Evolutionary conservation across 2,113 vertebrate genomes (phyloP), one percentile per base, ranked within the genome.

Genomic region (Semicossyphus pulcher): DNA sequence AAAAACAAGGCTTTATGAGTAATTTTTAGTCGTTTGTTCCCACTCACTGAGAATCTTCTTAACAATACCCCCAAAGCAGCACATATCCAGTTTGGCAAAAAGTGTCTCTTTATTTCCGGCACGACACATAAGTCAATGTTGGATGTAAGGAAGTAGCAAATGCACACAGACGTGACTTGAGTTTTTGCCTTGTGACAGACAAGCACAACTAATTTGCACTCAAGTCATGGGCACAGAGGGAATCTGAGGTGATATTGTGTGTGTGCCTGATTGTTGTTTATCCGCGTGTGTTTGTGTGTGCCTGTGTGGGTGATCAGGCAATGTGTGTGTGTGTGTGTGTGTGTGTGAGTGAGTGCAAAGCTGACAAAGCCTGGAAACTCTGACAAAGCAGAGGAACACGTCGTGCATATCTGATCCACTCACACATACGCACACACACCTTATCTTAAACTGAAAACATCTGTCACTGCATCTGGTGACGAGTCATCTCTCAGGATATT

Each of bases 131-230:
- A 48, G 21, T 28, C 4, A 47, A 18, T 39, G 31, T 62, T 34
- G 11, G 9, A 23, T 52, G 47, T 25, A n/a, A 39, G 14, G 28
- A 52, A n/a, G 36, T 47, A 49, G 39, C 3, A 3, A 16, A 54
- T 32, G 36, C 23, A 49, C 16, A 32, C n/a, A 76, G 49, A 57
- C 37, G 7, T 63, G 58, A 49, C 39, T 52, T 62, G 49, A 76
- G 36, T 49, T 81, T 54, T 49, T 49, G 8, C 37, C 34, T 75
- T 71, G 69, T 77, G 83, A 83, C 72, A 53, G 77, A 82, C 70
- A 31, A 76, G 63, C 71, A 61, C 60, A 66, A 52, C 37, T 76
- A 72, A 87, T 88, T 78, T 37, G 25, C 49, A 79, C 76, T 83
- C 63, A 1, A 61, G 68, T 78, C 68, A 64, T 62, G 28, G 2